Base-by-base conservation (phyloP, 2,113 vertebrate genomes). In the Chrysochloris asiatica region DNA sequence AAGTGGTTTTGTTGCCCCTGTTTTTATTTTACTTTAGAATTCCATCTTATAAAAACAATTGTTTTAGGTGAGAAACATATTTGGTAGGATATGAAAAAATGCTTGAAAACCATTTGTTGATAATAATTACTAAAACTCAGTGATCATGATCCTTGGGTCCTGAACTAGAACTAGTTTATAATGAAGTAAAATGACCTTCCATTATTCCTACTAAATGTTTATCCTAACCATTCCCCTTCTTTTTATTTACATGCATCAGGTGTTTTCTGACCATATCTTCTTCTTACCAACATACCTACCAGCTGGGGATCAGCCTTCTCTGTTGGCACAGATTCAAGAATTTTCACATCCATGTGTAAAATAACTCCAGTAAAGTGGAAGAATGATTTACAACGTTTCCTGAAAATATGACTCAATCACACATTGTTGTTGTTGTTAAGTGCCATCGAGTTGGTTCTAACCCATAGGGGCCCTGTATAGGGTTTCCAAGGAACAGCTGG, bases 321-420 rank as follows among this genome's bases (percentile, higher is more conserved):
- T 45, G 63, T 21, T 48, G 43, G 12, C 54, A 86, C 2, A 61
- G 72, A 28, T 52, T 75, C 12, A 69, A 52, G 43, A 78, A 73
- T 83, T 63, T 85, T 88, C 52, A 73, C 4, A 3, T 77, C 52
- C 47, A 22, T 17, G 0, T 83, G 17, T 45, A 54, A 93, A 92
- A 71, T 56, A 82, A 81, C 22, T 84, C 4, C 3, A 24, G 65
- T 19, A 33, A 89, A 80, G 59, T 26, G 7, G 26, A 90, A 65
- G n/a, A 72, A 47, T 41, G 16, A 80, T 69, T 94, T 88, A 89
- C 80, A 93, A 59, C 33, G 22, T 80, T 76, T 79, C 81, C 84
- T 86, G 56, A 91, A 93, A 94, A 54, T 83, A 78, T 61, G 41
- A 93, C 21, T 83, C 89, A 79, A 75, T 71, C 54, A 83, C 56